Percentiles rank a stretch among this genome's conserved stretches.
phyloP scores from a whole-genome alignment of 2,797 vertebrate species.

The Melanogrammus aeglefinus region DNA sequence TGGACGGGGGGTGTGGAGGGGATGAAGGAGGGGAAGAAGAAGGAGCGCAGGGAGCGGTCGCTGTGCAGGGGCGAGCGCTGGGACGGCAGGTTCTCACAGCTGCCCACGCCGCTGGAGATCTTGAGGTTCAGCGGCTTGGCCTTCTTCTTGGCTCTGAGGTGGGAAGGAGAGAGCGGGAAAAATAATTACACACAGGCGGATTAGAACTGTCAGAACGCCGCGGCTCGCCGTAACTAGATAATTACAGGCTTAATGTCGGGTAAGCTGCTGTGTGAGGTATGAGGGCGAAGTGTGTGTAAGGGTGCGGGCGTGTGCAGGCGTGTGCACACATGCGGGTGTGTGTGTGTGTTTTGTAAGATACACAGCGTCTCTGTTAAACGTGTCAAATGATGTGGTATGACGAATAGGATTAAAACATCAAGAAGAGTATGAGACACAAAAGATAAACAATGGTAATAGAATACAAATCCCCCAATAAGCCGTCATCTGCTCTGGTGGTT shows the following conservation, averaged over 20 bases:
- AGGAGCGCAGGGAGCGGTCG: conserved; percentile 91
- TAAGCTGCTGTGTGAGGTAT: neutral
- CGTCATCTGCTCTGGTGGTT: no score
- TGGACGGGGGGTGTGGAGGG: conserved; percentile 96
- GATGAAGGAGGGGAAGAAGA: conserved; percentile 92
- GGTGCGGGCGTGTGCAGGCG: neutral
- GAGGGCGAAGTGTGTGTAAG: neutral
- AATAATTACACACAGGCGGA: neutral
- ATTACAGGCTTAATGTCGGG: conserved; percentile 7
- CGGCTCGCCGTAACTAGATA: neutral
- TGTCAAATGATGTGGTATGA: neutral
- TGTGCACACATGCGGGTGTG: no score
- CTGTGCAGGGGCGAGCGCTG: conserved; percentile 91
- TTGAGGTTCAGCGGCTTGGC: conserved; percentile 97
- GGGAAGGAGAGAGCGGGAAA: conserved; percentile 12
- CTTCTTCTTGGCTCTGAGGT: conserved; percentile 91
- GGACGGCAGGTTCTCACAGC: conserved; percentile 94
- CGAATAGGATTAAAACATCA: neutral
- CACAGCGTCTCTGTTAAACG: neutral
- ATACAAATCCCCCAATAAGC: neutral
- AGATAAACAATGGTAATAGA: neutral
- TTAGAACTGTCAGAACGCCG: neutral
- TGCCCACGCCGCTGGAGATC: conserved; percentile 95
- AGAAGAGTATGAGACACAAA: neutral
- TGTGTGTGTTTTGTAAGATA: neutral